Evolutionary conservation across 2,888 invertebrate species (phyloP), one percentile per base, ranked within the genome.

Genomic region (Herminia tarsipennalis): DNA sequence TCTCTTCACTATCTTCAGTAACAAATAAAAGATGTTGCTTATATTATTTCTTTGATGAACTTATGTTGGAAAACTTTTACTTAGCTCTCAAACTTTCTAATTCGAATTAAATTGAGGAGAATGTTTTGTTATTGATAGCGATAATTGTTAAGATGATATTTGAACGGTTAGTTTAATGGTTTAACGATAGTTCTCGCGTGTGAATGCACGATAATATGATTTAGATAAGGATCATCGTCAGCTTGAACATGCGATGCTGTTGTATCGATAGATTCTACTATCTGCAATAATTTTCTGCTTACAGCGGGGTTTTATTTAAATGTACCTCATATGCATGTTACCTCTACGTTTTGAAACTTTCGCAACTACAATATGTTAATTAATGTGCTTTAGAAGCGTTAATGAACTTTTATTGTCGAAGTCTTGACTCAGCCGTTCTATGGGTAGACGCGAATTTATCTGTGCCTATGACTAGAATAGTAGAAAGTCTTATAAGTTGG

Each of bases 101-200:
- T 67, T 68, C 42, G 65, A 67, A 66, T 65, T 68, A 66, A 66
- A 66, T 66, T 66, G 62, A 53, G 37, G 64, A 49, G 68, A 66
- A 56, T 51, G 44, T 61, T 67, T 64, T 67, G 47, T 52, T 64
- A 65, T 67, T 55, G 66, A 57, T 65, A 50, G 55, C 36, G 43
- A 65, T 66, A 66, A 65, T 67, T 67, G 52, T 67, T 52, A 37
- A 40, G 33, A 27, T 40, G 44, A 35, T 54, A 59, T 63, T 47
- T 44, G 33, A 55, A 65, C 49, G 47, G 55, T 55, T 54, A 59
- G 58, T 47, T 44, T 30, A 55, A 65, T 47, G 47, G 55, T 55
- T 35, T 29, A 45, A 47, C 29, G 28, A 44, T 41, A 34, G 30
- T 25, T 39, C 37, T 64, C 38, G 64, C 49, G 67, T 63, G 59